Percentiles rank a stretch among this genome's conserved stretches.
These are phyloP conservation scores for Myripristis jacobus DNA, from an alignment of 2,797 vertebrate species.

Conservation along the genomic window DNA sequence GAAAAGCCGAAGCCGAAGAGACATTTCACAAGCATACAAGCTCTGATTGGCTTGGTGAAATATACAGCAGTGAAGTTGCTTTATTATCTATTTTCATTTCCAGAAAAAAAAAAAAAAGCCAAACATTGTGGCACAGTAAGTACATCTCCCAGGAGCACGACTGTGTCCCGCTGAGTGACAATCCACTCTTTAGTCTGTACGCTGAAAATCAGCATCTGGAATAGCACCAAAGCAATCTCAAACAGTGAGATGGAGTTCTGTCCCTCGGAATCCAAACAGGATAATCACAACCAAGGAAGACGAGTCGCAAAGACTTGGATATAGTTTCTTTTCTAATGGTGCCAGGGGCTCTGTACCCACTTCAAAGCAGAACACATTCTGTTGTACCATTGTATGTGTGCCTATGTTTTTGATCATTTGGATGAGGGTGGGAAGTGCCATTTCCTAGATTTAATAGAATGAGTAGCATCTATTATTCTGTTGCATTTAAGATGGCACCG, in stretches of 20 bases:
- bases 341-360: background rate
- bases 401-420: background rate
- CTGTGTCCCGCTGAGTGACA: constrained; percentile 27
- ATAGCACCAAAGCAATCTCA: constrained; percentile 16
- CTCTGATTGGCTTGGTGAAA: constrained; percentile 10
- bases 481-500: constrained; percentile 12
- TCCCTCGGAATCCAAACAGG: constrained; percentile 1
- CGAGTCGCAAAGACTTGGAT: background rate
- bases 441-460: constrained; percentile 14
- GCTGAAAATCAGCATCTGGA: constrained; percentile 26
- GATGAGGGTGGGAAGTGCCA: background rate
- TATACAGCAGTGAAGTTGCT: background rate
- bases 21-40: background rate
- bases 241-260: constrained; percentile 9
- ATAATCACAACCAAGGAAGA: constrained; percentile 12
- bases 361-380: background rate
- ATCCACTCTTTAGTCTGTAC: constrained; percentile 23
- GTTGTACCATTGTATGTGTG: background rate
- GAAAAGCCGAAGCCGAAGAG: constrained; percentile 13
- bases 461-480: constrained; percentile 26
- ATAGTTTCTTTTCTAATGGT: constrained; percentile 12
- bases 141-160: background rate
- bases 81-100: too few species aligned
- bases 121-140: too few species aligned
- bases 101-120: too few species aligned